A percentile compares a stretch with the other conserved stretches of the same genome.
Conservation (phyloP, 2,113 vertebrate species). For the Elaphurus davidianus region DNA sequence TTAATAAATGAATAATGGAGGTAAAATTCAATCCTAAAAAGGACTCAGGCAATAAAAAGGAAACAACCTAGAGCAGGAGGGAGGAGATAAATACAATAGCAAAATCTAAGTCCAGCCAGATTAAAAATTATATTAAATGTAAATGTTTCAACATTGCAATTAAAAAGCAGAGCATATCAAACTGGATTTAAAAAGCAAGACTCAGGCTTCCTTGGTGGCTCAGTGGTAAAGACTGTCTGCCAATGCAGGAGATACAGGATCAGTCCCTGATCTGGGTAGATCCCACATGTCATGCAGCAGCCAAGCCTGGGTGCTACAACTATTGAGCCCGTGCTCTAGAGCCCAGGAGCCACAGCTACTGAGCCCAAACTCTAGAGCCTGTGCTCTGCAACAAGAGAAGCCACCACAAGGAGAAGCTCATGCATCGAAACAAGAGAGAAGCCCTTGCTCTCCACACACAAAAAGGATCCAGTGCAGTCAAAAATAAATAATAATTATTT, state of each 20-base stretch:
- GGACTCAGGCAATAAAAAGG: background rate
- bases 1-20: background rate
- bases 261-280: no score
- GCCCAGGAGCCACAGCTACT: no score
- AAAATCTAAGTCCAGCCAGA: background rate
- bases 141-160: background rate
- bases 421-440: accelerated
- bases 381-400: background rate
- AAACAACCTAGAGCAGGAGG: background rate
- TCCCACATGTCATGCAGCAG: no score
- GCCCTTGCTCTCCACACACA: background rate
- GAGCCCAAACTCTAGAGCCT: background rate
- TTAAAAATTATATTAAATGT: background rate
- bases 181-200: background rate
- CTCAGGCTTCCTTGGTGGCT: background rate
- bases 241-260: background rate
- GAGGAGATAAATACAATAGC: background rate
- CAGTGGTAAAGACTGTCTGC: background rate
- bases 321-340: no score
- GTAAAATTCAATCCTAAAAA: background rate
- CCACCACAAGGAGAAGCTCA: background rate
- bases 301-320: no score
- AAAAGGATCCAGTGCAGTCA: background rate
- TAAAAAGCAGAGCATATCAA: background rate
- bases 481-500: background rate